A percentile compares a stretch with the other conserved stretches of the same genome.
Conservation (phyloP, 2,888 invertebrate species). For the Cabera pusaria region DNA sequence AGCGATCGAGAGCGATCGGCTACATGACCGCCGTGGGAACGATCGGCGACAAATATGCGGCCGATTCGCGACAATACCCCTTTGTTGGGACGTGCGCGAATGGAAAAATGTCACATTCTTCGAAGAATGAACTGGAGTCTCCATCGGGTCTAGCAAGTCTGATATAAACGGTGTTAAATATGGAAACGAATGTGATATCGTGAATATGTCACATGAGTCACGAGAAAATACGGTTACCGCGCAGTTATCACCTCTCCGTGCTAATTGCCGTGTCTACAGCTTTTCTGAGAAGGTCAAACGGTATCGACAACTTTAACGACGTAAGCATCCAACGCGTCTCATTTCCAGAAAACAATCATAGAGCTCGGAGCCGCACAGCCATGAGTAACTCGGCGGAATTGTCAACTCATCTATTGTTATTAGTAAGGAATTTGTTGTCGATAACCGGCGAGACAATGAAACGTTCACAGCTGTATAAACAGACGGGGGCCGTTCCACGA, state of each 20-base stretch:
- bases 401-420: constrained; percentile 51
- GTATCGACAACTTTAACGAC: constrained; percentile 20
- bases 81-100: constrained; percentile 52
- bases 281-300: constrained; percentile 38
- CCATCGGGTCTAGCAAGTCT: constrained; percentile 47
- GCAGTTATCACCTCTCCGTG: constrained; percentile 56
- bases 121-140: constrained; percentile 33
- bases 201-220: constrained; percentile 56
- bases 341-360: constrained; percentile 35
- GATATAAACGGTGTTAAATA: constrained; percentile 42
- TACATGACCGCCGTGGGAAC: constrained; percentile 63
- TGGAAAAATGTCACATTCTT: constrained; percentile 26
- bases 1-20: constrained; percentile 35
- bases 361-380: constrained; percentile 14
- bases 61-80: constrained; percentile 71
- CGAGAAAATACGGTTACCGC: constrained; percentile 44
- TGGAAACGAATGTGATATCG: constrained; percentile 51
- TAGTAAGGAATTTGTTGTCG: constrained; percentile 59
- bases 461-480: constrained; percentile 60
- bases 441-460: constrained; percentile 47
- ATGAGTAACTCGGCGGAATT: constrained; percentile 41
- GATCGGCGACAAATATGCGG: constrained; percentile 60
- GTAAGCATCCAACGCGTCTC: constrained; percentile 11
- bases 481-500: constrained; percentile 23
- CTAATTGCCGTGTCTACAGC: constrained; percentile 43